Evolutionary conservation across 1,140 invertebrate species (phyloP), one percentile per base, ranked within the genome.

Genomic region (Diachasma alloeum): DNA sequence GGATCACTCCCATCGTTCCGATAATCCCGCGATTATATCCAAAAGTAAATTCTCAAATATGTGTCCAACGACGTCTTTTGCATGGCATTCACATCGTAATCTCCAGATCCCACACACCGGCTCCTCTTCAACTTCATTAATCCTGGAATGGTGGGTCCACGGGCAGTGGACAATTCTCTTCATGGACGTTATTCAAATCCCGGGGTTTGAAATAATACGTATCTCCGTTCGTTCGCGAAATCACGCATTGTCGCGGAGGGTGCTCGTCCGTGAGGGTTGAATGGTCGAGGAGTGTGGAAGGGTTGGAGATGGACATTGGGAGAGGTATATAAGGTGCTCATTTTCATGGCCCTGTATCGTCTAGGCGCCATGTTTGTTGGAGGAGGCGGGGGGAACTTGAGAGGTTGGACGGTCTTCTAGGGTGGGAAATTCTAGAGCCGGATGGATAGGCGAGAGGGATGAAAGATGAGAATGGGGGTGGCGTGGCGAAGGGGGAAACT

Each of bases 191-290:
- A 76, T 59, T 76, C 24, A 72, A 76, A 76, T 77, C 72, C 68
- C n/a, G 59, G 59, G 22, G 19, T 56, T 39, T 67, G 69, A 39
- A 76, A 76, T 76, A 76, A 76, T 76, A 76, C 68, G 56, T 56
- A 72, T 72, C 59, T 44, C 46, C 24, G 36, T 68, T 31, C 39
- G 37, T 66, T 76, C 56, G 75, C 75, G 69, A 76, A 76, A 72
- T 76, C 68, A 76, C 68, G 68, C 69, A 76, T 76, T 76, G 69
- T 76, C 56, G 74, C 53, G 75, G 71, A 15, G 75, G 72, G 75
- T 42, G 74, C 36, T 76, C 22, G 69, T 37, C 68, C 73, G 78
- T 77, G 76, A 79, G 75, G 78, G 78, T 77, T 79, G 78, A 77
- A 79, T 77, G 24, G 78, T 77, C 37, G 48, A 74, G 74, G 68